A percentile compares a stretch with the other conserved stretches of the same genome.
Evolutionary conservation across 2,797 vertebrate species (phyloP).

Genomic region (Phoxinus dragarum): DNA sequence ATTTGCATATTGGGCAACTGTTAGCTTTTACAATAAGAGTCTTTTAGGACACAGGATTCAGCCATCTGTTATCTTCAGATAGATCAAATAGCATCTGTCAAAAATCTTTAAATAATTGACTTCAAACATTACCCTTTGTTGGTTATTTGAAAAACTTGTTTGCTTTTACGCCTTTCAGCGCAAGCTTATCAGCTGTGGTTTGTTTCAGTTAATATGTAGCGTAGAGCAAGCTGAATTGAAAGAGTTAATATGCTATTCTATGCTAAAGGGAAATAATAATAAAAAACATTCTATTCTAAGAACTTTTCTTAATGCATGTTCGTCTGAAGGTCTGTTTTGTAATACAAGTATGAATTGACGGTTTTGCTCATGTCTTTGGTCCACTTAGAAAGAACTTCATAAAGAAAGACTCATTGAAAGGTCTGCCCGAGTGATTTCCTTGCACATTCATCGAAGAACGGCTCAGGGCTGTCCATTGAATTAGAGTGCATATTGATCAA

Average conservation of each 20-base stretch:
- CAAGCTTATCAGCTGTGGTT: conserved; percentile 41
- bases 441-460: background rate
- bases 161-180: conserved; percentile 35
- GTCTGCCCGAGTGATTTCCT: conserved; percentile 35
- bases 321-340: conserved; percentile 62
- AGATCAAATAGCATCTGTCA: conserved; percentile 46
- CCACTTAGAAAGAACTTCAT: conserved; percentile 23
- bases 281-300: background rate
- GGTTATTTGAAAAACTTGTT: conserved; percentile 46
- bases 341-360: conserved; percentile 46
- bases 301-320: conserved; percentile 38
- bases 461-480: conserved; percentile 55
- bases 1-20: conserved; percentile 39
- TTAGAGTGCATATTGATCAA: conserved; percentile 26
- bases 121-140: conserved; percentile 53
- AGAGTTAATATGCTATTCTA: conserved; percentile 10
- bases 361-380: conserved; percentile 41
- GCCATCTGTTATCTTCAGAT: conserved; percentile 24
- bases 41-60: conserved; percentile 6
- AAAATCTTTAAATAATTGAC: conserved; percentile 43
- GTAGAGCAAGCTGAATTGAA: conserved; percentile 16
- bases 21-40: conserved; percentile 41
- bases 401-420: conserved; percentile 23
- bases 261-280: conserved; percentile 22
- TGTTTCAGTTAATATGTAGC: conserved; percentile 55